Evolutionary conservation across 1,140 invertebrate species (phyloP).

Genomic region (Agrypnia vestita): DNA sequence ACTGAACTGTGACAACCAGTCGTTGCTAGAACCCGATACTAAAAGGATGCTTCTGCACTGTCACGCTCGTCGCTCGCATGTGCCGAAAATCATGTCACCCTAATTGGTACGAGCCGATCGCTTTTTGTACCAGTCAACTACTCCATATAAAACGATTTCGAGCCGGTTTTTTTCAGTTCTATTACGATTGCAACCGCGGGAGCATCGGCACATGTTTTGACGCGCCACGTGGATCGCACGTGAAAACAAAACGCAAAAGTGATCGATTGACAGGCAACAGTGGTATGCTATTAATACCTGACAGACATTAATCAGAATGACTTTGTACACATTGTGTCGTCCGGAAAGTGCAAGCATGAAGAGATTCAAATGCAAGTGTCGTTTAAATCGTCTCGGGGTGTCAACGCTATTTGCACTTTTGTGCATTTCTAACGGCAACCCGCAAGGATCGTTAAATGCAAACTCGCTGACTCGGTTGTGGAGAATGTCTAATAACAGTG

Average conservation of each 20-base stretch:
- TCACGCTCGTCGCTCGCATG: slow-evolving; percentile 24
- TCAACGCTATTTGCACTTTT: background rate
- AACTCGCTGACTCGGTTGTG: slow-evolving; percentile 17
- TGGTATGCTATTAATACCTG: slow-evolving; percentile 13
- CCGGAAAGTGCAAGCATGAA: slow-evolving; percentile 27
- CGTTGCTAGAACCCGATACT: slow-evolving; percentile 28
- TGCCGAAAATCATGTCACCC: slow-evolving; percentile 41
- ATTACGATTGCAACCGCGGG: slow-evolving; percentile 22
- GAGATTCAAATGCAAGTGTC: background rate
- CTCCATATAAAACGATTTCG: slow-evolving; percentile 17
- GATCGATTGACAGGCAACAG: slow-evolving; percentile 1
- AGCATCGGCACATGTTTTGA: slow-evolving; percentile 27
- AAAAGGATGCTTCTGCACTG: slow-evolving; percentile 37
- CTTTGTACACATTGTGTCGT: background rate
- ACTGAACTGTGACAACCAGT: slow-evolving; percentile 55
- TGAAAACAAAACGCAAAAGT: slow-evolving; percentile 31
- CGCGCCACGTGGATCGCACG: background rate
- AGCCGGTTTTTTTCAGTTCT: slow-evolving; percentile 48
- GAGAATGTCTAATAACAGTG: background rate
- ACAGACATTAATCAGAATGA: background rate
- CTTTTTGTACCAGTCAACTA: slow-evolving; percentile 1
- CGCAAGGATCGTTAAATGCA: background rate
- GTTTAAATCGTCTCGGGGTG: background rate
- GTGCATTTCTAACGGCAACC: slow-evolving; percentile 1
- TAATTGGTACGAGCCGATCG: slow-evolving; percentile 26